These are phyloP conservation scores for Synanthedon tipuliformis DNA, from an alignment of 2,888 invertebrate species.

Conservation along the genomic window DNA sequence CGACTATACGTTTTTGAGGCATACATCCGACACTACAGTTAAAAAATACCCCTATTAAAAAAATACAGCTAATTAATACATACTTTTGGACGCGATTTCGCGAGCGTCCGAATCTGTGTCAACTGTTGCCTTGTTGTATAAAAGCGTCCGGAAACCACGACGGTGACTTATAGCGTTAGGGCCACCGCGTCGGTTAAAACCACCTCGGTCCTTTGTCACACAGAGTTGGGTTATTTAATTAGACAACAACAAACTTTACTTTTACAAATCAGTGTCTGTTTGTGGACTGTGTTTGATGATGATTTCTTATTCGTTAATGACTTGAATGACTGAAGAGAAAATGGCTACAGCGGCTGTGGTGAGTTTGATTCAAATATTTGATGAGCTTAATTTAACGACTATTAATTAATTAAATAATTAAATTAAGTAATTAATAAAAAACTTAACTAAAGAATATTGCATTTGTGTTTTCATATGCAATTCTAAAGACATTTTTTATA, in stretches of 20 bases:
- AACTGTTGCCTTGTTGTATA: conserved; percentile 8
- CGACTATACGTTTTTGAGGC: conserved; percentile 36
- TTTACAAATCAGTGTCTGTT: not conserved
- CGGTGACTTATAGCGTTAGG: conserved; percentile 13
- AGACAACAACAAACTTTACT: not conserved
- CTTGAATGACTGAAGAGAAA: conserved; percentile 41
- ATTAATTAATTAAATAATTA: not conserved
- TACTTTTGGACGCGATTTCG: not conserved
- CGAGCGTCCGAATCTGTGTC: conserved; percentile 2
- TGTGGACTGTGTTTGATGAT: not conserved
- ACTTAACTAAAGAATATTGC: no score
- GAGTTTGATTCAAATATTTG: conserved; percentile 12
- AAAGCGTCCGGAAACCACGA: conserved; percentile 13
- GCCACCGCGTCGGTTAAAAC: conserved; percentile 7
- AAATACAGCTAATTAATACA: not conserved
- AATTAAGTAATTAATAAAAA: no score
- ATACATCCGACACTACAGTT: not conserved
- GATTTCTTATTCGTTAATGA: not conserved
- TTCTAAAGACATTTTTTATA: no score
- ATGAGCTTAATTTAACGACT: not conserved
- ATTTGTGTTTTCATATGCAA: no score
- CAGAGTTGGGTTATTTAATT: conserved; percentile 6
- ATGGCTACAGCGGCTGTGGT: conserved; percentile 43
- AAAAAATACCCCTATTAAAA: not conserved
- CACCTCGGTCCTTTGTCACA: conserved; percentile 6